These are phyloP conservation scores for Pelodytes ibericus DNA, from an alignment of 2,797 vertebrate genomes.

Conservation along the genomic window DNA sequence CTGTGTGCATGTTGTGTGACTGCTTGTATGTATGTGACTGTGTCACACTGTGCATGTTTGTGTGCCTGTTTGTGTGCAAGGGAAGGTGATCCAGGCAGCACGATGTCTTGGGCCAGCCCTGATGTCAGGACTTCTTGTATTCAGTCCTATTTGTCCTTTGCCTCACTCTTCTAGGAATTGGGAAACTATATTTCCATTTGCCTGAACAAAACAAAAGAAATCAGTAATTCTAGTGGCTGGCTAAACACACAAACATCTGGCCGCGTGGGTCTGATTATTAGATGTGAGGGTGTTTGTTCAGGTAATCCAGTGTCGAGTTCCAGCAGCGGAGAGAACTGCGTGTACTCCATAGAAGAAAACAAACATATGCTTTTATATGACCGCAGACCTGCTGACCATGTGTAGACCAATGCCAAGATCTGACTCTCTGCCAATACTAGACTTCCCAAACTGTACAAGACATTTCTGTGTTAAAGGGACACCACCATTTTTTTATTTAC, in stretches of 20 bases:
- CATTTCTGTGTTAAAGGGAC: neutral
- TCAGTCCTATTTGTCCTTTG: neutral
- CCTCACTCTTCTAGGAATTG: slow-evolving; percentile 9
- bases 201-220: neutral
- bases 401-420: neutral
- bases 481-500: neutral
- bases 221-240: no score
- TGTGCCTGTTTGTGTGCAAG: no score
- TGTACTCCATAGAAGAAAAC: slow-evolving; percentile 11
- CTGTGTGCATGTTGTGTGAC: no score
- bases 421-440: neutral
- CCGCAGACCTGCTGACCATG: neutral
- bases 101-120: no score
- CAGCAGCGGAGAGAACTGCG: neutral
- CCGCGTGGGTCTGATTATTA: no score
- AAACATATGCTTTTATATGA: neutral
- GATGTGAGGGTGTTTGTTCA: neutral
- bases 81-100: no score
- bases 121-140: no score
- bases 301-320: neutral
- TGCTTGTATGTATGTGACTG: no score
- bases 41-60: no score
- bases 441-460: neutral
- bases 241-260: no score
- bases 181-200: neutral